Evolutionary conservation across 1,140 invertebrate genomes (phyloP).

Genomic region (Bathynomus jamesi): DNA sequence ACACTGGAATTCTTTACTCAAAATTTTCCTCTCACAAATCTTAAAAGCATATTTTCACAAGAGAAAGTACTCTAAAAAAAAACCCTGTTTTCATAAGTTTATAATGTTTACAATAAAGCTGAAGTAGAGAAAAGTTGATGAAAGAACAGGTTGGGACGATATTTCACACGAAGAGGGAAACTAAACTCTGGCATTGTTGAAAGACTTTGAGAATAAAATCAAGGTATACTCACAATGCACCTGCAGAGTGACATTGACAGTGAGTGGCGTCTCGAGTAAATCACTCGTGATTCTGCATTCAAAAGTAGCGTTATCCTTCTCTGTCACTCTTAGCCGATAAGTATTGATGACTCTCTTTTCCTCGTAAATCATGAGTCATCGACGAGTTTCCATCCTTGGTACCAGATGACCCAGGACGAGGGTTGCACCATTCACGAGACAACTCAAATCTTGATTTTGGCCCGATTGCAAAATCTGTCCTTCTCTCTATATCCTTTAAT

Average conservation of each 20-base stretch:
- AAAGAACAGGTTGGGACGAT: no score
- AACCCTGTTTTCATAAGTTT: no score
- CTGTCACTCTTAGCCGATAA: slow-evolving; percentile 18
- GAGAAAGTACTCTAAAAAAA: no score
- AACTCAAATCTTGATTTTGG: slow-evolving; percentile 16
- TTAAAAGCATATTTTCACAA: no score
- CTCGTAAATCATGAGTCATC: slow-evolving; percentile 43
- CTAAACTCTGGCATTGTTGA: no score
- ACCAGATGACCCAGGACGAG: slow-evolving; percentile 28
- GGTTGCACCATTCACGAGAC: slow-evolving; percentile 18
- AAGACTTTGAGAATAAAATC: no score
- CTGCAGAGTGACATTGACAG: slow-evolving; percentile 25
- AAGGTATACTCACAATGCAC: slow-evolving; percentile 32
- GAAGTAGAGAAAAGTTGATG: no score
- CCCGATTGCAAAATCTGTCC: slow-evolving; percentile 21
- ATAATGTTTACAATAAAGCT: no score
- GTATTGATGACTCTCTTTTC: slow-evolving; percentile 15
- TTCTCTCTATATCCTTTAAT: slow-evolving; percentile 20
- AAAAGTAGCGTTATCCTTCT: slow-evolving; percentile 69
- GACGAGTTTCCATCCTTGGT: slow-evolving; percentile 14
- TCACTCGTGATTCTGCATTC: slow-evolving; percentile 85
- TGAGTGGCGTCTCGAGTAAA: slow-evolving; percentile 59
- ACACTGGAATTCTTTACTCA: no score
- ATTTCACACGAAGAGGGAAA: no score
- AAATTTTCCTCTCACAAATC: no score